A percentile compares a stretch with the other conserved stretches of the same genome.
Evolutionary conservation across 30 jellyfish, hydroid and myxozoan species (phyloP).

Genomic region (Chrysaora quinquecirrha): DNA sequence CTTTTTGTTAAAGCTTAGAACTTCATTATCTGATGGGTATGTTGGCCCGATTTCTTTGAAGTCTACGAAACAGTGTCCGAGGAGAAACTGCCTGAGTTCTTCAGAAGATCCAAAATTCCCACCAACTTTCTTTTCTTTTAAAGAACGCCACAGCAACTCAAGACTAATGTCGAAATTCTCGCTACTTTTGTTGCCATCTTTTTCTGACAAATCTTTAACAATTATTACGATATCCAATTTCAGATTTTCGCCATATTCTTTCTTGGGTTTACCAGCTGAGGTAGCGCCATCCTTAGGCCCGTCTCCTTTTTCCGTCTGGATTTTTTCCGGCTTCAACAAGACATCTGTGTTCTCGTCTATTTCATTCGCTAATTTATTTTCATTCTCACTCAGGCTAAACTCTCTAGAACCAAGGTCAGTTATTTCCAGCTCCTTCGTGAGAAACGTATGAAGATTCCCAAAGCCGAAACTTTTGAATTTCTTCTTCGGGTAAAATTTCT

Average conservation of each 20-base stretch:
- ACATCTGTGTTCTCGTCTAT: not conserved
- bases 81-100: not conserved
- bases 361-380: not conserved
- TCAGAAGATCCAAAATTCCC: not conserved
- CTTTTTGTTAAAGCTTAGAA: not conserved
- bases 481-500: not conserved
- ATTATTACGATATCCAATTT: not conserved
- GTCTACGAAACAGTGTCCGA: not conserved
- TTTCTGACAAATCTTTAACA: not conserved
- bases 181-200: not conserved
- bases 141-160: no score
- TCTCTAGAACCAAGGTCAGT: not conserved
- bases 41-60: not conserved
- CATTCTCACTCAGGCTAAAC: not conserved
- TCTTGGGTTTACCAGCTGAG: not conserved
- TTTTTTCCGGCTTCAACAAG: not conserved
- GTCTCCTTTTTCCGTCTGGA: no score
- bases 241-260: not conserved
- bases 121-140: no score
- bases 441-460: slow-evolving; percentile 1
- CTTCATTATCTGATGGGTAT: not conserved
- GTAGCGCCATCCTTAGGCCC: no score
- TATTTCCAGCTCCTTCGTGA: not conserved
- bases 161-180: no score
- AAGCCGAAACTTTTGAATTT: slow-evolving; percentile 12